A percentile compares a stretch with the other conserved stretches of the same genome.
These are phyloP conservation scores for Melanerpes formicivorus DNA, from an alignment of 2,113 vertebrate species.

Conservation along the genomic window DNA sequence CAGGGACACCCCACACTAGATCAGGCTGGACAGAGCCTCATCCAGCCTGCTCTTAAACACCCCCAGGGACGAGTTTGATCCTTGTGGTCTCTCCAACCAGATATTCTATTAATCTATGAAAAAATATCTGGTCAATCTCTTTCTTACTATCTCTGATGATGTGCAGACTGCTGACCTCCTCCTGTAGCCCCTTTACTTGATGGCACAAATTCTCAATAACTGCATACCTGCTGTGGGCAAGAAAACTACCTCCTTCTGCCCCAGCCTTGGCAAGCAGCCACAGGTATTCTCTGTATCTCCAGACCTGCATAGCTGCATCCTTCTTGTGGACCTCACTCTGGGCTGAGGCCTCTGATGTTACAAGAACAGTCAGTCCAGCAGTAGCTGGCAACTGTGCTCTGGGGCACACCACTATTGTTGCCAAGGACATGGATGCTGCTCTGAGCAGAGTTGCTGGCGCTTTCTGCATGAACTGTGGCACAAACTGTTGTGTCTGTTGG, in stretches of 20 bases:
- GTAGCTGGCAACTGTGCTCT: background rate
- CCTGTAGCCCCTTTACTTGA: background rate
- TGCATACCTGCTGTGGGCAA: background rate
- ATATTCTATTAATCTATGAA: too few relatives aligned
- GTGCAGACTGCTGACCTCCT: background rate
- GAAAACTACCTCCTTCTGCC: background rate
- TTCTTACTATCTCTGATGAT: background rate
- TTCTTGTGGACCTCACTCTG: background rate
- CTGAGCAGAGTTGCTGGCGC: background rate
- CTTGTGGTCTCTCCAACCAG: too few relatives aligned
- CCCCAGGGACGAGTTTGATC: too few relatives aligned
- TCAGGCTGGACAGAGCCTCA: too few relatives aligned
- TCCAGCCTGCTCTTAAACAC: too few relatives aligned
- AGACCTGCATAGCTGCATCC: background rate
- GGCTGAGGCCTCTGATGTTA: background rate
- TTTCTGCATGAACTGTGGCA: background rate
- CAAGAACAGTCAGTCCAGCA: background rate
- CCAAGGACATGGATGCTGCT: background rate
- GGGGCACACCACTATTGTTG: background rate
- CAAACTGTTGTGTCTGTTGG: background rate
- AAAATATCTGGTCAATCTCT: background rate
- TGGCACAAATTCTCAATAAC: background rate
- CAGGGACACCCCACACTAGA: too few relatives aligned
- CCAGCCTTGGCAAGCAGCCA: background rate
- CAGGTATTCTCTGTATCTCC: background rate